Conservation (phyloP, 1,140 invertebrate genomes). For the Leptestheria dahalacensis region DNA sequence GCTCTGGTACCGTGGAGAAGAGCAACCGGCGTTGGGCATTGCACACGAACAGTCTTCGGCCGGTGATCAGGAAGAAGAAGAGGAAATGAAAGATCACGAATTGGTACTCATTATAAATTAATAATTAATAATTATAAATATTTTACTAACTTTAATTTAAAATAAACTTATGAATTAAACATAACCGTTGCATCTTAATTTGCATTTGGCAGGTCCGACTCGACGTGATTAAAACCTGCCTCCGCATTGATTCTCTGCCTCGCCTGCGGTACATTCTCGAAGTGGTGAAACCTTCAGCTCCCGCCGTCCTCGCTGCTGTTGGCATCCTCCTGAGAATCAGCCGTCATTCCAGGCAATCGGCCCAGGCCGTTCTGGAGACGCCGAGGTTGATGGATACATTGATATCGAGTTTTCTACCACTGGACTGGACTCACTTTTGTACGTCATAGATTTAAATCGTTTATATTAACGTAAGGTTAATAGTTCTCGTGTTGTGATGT, state of each 20-base stretch:
- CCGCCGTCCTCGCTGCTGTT: slow-evolving; percentile 26
- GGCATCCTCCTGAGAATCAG: slow-evolving; percentile 29
- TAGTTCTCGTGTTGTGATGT: too few relatives aligned
- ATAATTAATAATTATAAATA: not conserved
- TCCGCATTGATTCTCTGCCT: slow-evolving; percentile 62
- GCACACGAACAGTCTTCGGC: slow-evolving; percentile 30
- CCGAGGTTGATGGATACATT: slow-evolving; percentile 16
- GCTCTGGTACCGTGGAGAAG: slow-evolving; percentile 43
- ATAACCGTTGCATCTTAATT: too few relatives aligned
- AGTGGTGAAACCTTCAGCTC: slow-evolving; percentile 24
- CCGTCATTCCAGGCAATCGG: slow-evolving; percentile 27
- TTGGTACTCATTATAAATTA: too few relatives aligned
- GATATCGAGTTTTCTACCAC: slow-evolving; percentile 25
- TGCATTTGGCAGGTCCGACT: slow-evolving; percentile 29
- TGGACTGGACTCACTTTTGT: slow-evolving; percentile 16
- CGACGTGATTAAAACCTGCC: slow-evolving; percentile 51
- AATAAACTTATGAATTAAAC: too few relatives aligned
- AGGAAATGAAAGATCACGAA: slow-evolving; percentile 64
- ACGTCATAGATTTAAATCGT: slow-evolving; percentile 8
- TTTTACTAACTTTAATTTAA: not conserved
- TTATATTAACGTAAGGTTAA: too few relatives aligned
- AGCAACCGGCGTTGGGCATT: slow-evolving; percentile 42
- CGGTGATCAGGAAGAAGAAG: slow-evolving; percentile 41
- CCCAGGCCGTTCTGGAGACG: slow-evolving; percentile 23
- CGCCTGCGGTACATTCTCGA: slow-evolving; percentile 34